Conservation (phyloP, 2,797 vertebrate species). For the Peromyscus nudipes region DNA sequence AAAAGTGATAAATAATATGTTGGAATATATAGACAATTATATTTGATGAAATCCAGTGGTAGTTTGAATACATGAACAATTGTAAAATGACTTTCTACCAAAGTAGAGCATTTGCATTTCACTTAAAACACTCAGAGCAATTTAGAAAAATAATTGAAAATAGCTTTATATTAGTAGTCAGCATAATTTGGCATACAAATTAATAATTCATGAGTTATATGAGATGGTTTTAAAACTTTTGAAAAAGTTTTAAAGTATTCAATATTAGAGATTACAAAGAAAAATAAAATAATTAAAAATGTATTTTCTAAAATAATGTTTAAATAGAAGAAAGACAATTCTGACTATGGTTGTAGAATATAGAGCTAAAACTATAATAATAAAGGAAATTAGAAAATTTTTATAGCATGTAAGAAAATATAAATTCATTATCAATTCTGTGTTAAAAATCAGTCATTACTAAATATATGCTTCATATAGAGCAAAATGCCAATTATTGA, state of each 20-base stretch:
- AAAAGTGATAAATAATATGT: not conserved
- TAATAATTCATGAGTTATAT: not conserved
- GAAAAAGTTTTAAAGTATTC: not conserved
- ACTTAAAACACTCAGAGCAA: not conserved
- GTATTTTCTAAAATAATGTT: not conserved
- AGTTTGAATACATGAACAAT: not conserved
- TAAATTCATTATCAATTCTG: not conserved
- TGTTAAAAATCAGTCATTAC: not conserved
- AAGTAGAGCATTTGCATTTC: not conserved
- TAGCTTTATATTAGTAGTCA: not conserved
- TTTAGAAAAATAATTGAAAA: not conserved
- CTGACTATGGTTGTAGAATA: not conserved
- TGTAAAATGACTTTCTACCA: no score
- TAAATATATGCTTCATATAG: no score
- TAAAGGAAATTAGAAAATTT: not conserved
- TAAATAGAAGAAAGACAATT: not conserved
- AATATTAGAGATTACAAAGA: not conserved
- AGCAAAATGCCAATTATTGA: not conserved
- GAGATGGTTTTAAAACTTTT: not conserved
- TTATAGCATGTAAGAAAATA: not conserved
- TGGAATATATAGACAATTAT: not conserved
- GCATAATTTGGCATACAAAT: not conserved
- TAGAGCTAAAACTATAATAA: not conserved
- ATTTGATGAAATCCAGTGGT: not conserved
- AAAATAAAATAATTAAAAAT: not conserved